Evolutionary conservation across 2,797 vertebrate genomes (phyloP), one percentile per base, ranked within the genome.

Genomic region (Cryptoblepharus egeriae): DNA sequence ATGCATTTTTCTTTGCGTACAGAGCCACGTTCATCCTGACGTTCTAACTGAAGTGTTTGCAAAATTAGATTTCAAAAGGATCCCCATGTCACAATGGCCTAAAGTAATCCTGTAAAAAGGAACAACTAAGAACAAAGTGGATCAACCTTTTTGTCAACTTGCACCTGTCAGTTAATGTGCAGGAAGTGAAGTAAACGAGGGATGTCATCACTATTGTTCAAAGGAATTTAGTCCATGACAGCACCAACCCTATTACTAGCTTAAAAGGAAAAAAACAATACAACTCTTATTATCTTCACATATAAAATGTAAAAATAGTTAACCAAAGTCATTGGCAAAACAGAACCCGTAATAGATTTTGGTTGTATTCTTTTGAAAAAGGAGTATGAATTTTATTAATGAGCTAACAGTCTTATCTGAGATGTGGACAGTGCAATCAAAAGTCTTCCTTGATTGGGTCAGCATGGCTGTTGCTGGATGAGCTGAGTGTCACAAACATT

Each of bases 181-280:
- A 79, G 85, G 78, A 94, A 91, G 85, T 92, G 88, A 87, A 86
- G 52, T 67, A 92, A 89, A n/a, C 3, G n/a, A 60, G 63, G 57
- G 70, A 6, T 88, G 83, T 61, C 68, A 81, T 81, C 26, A 75
- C n/a, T 61, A 52, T 93, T 94, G 91, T 91, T 93, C 84, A 90
- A 75, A 57, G 0, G 55, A 79, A 71, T 84, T 85, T 68, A 1
- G 26, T 22, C 64, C 45, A 83, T 89, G 75, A 65, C 63, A 20
- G 24, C n/a, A 35, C 32, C 63, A 67, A 42, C 49, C 69, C 1
- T 61, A 63, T 78, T 64, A 42, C 82, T 81, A 9, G 9, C 74
- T 16, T 83, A 86, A 60, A 80, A 65, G 58, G 3, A 24, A 42
- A 60, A 82, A 49, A 37, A 24, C 72, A n/a, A n/a, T n/a, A n/a